These are phyloP conservation scores for Perca fluviatilis DNA, from an alignment of 2,113 vertebrate genomes.

Conservation along the genomic window DNA sequence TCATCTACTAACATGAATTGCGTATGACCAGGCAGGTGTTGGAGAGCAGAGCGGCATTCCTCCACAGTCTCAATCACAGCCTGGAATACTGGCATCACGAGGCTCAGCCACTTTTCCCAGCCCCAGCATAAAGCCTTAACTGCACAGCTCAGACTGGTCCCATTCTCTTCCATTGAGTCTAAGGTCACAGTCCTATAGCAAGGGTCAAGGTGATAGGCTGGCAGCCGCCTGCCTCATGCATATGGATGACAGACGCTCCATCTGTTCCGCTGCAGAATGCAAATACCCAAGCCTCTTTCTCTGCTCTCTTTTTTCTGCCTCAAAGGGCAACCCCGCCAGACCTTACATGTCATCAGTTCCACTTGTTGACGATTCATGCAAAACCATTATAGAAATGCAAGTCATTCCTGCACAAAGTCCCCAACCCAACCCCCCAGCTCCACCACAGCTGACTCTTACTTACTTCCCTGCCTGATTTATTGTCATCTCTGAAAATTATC, in stretches of 20 bases:
- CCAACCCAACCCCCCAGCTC: not conserved
- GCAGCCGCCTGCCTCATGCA: slow-evolving; percentile 76
- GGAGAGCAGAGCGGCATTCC: slow-evolving; percentile 54
- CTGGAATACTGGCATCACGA: slow-evolving; percentile 38
- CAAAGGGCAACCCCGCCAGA: slow-evolving; percentile 64
- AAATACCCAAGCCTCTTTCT: slow-evolving; percentile 67
- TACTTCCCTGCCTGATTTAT: slow-evolving; percentile 7
- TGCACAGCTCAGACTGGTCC: slow-evolving; percentile 53
- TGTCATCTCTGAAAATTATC: slow-evolving; percentile 12
- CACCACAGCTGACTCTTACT: not conserved
- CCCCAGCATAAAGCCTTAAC: slow-evolving; percentile 62
- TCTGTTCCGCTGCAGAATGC: slow-evolving; percentile 77
- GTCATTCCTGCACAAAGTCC: slow-evolving; percentile 41
- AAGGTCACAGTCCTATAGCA: slow-evolving; percentile 74
- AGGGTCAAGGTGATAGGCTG: slow-evolving; percentile 82
- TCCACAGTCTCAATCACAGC: slow-evolving; percentile 40
- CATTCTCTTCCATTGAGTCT: slow-evolving; percentile 73
- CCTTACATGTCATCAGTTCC: slow-evolving; percentile 70
- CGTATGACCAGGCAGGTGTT: slow-evolving; percentile 73
- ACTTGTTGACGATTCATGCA: slow-evolving; percentile 69
- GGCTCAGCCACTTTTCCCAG: slow-evolving; percentile 49
- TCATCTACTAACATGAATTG: slow-evolving; percentile 66
- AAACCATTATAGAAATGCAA: slow-evolving; percentile 61
- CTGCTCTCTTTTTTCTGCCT: slow-evolving; percentile 60
- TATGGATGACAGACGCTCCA: slow-evolving; percentile 82